A percentile compares a stretch with the other conserved stretches of the same genome.
phyloP scores from a whole-genome alignment of 2,113 vertebrate species.

The Mesocricetus auratus region DNA sequence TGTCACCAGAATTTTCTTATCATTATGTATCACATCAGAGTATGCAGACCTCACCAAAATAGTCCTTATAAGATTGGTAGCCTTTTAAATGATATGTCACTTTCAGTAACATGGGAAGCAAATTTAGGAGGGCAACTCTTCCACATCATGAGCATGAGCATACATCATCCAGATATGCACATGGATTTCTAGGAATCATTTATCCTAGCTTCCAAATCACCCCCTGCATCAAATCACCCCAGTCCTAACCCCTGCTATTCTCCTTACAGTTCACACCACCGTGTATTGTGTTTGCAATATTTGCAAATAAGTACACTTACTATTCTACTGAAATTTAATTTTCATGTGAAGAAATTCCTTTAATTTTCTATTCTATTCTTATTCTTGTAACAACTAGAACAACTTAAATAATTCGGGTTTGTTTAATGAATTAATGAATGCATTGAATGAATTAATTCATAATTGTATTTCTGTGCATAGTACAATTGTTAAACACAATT shows the following conservation, averaged over 20 bases:
- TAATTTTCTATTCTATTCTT: background rate
- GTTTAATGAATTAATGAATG: background rate
- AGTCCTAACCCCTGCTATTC: background rate
- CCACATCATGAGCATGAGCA: background rate
- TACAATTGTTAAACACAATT: background rate
- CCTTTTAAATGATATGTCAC: background rate
- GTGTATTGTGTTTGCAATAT: background rate
- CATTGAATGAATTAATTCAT: background rate
- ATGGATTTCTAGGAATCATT: background rate
- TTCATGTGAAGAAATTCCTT: background rate
- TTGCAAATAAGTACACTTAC: background rate
- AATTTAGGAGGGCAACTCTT: background rate
- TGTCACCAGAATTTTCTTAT: background rate
- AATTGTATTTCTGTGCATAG: conserved; percentile 9
- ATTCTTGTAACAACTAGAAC: background rate
- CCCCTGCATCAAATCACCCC: background rate
- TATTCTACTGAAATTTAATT: background rate
- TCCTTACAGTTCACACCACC: background rate
- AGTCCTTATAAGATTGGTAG: background rate
- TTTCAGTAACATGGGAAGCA: background rate
- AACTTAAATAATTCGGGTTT: background rate
- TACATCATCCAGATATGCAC: background rate
- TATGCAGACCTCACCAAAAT: background rate
- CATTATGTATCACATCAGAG: background rate
- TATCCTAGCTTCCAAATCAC: background rate